Percentiles rank a stretch among this genome's conserved stretches.
phyloP scores from a whole-genome alignment of 1,140 invertebrate genomes.

The Acromyrmex echinatior region DNA sequence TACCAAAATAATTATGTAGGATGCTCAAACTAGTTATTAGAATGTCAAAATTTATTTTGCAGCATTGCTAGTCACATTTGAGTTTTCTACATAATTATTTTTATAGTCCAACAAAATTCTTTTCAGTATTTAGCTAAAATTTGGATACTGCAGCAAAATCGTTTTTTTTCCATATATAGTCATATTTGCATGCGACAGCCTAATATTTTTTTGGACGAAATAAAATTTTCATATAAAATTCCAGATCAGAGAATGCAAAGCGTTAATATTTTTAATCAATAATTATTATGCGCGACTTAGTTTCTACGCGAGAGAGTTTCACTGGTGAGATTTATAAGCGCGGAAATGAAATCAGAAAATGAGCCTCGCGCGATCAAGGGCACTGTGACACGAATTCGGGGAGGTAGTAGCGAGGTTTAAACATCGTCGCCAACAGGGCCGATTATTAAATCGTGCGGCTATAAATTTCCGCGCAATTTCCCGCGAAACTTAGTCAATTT shows the following conservation, averaged over 20 bases:
- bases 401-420: slow-evolving; percentile 17
- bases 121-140: no score
- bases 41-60: no score
- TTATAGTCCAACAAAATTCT: no score
- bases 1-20: no score
- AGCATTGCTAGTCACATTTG: no score
- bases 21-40: no score
- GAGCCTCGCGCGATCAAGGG: slow-evolving; percentile 52
- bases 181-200: not conserved
- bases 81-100: no score
- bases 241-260: not conserved
- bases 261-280: slow-evolving; percentile 23
- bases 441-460: slow-evolving; percentile 72
- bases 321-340: slow-evolving; percentile 57
- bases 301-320: slow-evolving; percentile 27
- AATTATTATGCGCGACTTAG: slow-evolving; percentile 3
- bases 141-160: no score
- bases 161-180: not conserved
- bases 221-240: not conserved
- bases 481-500: slow-evolving; percentile 74
- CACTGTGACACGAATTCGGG: slow-evolving; percentile 30
- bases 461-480: slow-evolving; percentile 73
- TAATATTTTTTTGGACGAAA: not conserved
- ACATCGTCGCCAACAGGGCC: slow-evolving; percentile 51
- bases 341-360: slow-evolving; percentile 75